Base-by-base conservation (phyloP, 2,888 invertebrate genomes). In the Lasius fuliginosus region DNA sequence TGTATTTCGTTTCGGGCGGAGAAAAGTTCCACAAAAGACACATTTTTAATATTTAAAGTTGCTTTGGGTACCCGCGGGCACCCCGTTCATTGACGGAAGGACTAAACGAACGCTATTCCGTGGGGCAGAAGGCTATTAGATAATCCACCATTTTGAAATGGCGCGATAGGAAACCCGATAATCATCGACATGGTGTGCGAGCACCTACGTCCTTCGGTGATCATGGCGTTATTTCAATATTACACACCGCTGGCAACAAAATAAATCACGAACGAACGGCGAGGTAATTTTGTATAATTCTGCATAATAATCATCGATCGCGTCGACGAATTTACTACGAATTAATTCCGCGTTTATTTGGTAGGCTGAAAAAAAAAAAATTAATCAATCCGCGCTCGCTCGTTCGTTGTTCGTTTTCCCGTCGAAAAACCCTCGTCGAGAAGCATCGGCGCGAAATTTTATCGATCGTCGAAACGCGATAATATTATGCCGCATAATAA, bases 141-240 rank as follows among this genome's bases (percentile, higher is more conserved):
- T 85, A 88, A 86, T 65, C 90, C 89, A 82, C 90, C 90, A 90
- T 90, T 90, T 90, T 88, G 90, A 89, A 88, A 84, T 84, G 36
- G 81, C 68, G 89, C 86, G 90, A 90, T 90, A 88, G 90, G 89
- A 90, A 90, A 87, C 88, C 89, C 18, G 90, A 90, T 90, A 90
- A 90, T 90, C 88, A 86, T 86, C 82, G 65, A 67, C 85, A 23
- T 23, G 71, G 86, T 82, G 87, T 62, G 36, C 5, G 84, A 65
- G 42, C 65, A 64, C 53, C 82, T 73, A 73, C 79, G 73, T 73
- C 73, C 73, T 27, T 84, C 23, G 87, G 49, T 79, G 84, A 67
- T 82, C 76, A 88, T 36, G 36, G 53, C 69, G 65, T 81, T 81
- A 81, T 81, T 81, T 81, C 79, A 60, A 81, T 81, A 81, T 81